Conservation (phyloP, 2,797 vertebrate species). For the Clamator glandarius region DNA sequence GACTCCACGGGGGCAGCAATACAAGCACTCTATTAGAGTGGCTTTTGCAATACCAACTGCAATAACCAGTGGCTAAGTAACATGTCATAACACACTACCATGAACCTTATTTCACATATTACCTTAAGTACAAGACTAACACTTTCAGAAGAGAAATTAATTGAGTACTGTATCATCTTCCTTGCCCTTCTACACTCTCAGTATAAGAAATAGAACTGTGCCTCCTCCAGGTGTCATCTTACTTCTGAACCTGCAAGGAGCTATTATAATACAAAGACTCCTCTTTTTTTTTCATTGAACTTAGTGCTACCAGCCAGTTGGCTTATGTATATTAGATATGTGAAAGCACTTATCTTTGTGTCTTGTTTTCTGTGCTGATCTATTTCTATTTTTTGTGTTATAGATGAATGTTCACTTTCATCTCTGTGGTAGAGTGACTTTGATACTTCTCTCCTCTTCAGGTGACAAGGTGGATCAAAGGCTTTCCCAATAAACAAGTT, state of each 20-base stretch:
- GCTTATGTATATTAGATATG: background rate
- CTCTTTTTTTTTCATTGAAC: background rate
- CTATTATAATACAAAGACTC: background rate
- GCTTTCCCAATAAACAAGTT: background rate
- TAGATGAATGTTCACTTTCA: slow-evolving; percentile 36
- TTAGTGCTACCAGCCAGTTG: background rate
- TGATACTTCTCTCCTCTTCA: slow-evolving; percentile 12
- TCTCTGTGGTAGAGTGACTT: slow-evolving; percentile 29
- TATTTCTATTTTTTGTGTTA: slow-evolving; percentile 30
- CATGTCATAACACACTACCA: background rate
- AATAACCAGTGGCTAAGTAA: background rate
- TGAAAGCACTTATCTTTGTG: background rate
- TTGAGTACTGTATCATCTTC: background rate
- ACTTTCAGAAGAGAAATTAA: slow-evolving; percentile 16
- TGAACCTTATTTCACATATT: background rate
- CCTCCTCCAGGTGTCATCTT: background rate
- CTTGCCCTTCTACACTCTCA: background rate
- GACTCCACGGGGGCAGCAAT: background rate
- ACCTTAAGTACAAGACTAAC: slow-evolving; percentile 1
- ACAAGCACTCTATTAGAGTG: background rate
- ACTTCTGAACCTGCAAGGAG: background rate
- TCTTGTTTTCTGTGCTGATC: slow-evolving; percentile 18
- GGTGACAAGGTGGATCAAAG: slow-evolving; percentile 13
- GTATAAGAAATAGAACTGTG: background rate
- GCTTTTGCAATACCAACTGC: background rate